Percentiles rank a stretch among this genome's conserved stretches.
Evolutionary conservation across 2,797 vertebrate species (phyloP).

Genomic region (Chelon auratus): DNA sequence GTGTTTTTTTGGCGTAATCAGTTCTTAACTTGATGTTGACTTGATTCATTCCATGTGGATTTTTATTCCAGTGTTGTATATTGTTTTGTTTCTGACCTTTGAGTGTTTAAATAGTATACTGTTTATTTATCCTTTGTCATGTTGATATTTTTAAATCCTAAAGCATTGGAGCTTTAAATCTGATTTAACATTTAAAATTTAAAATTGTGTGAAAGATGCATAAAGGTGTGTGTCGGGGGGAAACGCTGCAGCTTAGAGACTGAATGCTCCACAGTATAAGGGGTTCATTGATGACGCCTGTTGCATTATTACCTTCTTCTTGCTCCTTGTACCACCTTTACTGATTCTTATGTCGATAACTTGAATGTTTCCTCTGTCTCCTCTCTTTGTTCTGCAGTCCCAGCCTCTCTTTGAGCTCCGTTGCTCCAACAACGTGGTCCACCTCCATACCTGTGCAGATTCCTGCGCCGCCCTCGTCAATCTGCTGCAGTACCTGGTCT

Average conservation of each 20-base stretch:
- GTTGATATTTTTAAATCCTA: neutral
- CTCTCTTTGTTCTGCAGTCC: conserved; percentile 51
- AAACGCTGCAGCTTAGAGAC: rapidly evolving
- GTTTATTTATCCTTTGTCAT: neutral
- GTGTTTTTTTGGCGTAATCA: neutral
- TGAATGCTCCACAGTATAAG: neutral
- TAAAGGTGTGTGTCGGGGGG: too few relatives aligned
- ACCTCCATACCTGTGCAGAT: conserved; percentile 93
- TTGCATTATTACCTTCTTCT: neutral
- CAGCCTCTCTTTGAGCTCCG: conserved; percentile 93
- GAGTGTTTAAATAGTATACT: neutral
- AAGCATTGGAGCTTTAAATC: neutral
- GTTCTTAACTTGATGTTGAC: neutral
- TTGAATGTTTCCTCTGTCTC: neutral
- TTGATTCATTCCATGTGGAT: neutral
- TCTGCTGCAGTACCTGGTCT: conserved; percentile 91
- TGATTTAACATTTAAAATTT: neutral
- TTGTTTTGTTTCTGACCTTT: neutral
- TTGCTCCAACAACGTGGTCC: conserved; percentile 94
- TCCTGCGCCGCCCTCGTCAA: conserved; percentile 91
- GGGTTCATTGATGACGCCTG: neutral
- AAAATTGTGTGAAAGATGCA: too few relatives aligned
- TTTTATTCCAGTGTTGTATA: neutral
- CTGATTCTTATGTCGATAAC: neutral
- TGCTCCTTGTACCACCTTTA: neutral